Evolutionary conservation across 2,797 vertebrate species (phyloP).

Genomic region (Rhynchotus rufescens): DNA sequence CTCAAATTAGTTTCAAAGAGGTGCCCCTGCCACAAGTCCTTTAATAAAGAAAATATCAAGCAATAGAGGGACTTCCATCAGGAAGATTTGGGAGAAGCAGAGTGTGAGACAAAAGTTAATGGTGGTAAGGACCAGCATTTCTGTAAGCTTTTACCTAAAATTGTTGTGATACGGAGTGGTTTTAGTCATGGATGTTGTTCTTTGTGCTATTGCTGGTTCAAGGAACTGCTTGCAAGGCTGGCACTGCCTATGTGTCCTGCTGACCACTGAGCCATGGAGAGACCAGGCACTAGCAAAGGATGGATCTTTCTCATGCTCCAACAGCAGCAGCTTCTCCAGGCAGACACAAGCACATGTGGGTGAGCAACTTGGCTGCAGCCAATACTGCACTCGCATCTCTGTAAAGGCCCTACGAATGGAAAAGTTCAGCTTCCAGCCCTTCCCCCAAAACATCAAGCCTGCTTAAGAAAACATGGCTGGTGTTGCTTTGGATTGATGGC

Average conservation of each 20-base stretch:
- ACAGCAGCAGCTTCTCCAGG: not conserved
- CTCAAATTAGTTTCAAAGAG: not conserved
- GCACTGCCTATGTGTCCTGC: not conserved
- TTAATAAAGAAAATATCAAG: not conserved
- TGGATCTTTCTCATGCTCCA: not conserved
- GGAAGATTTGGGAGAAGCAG: not conserved
- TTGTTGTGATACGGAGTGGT: accelerated
- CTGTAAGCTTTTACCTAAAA: not conserved
- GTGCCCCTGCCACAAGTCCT: not conserved
- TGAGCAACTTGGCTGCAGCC: not conserved
- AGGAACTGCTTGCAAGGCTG: not conserved
- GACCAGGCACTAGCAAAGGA: not conserved
- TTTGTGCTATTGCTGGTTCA: not conserved
- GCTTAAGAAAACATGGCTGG: not conserved
- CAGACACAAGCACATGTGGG: accelerated
- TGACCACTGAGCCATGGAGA: not conserved
- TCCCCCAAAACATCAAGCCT: not conserved
- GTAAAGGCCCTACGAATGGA: not conserved
- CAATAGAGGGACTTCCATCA: not conserved
- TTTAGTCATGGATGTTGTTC: not conserved
- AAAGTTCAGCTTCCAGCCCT: not conserved
- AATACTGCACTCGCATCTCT: not conserved
- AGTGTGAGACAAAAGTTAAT: not conserved
- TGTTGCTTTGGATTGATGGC: conserved; percentile 17
- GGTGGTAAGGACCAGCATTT: not conserved